phyloP scores from a whole-genome alignment of 1,140 invertebrate species.

The Drosophila funebris region DNA sequence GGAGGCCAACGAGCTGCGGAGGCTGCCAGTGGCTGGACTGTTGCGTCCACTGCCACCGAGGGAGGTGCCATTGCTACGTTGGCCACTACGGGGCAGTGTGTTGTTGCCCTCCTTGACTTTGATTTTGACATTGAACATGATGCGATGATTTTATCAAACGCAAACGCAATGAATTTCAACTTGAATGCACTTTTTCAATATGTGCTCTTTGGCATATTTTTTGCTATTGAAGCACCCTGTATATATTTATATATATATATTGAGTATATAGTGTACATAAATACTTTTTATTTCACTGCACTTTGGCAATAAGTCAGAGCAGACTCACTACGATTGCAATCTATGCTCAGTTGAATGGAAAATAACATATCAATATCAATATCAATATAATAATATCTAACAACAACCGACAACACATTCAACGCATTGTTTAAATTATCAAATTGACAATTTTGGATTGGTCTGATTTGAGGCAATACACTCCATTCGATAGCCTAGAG shows the following conservation, averaged over 20 bases:
- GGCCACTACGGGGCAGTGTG: slow-evolving; percentile 71
- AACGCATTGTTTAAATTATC: slow-evolving; percentile 4
- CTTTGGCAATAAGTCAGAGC: slow-evolving; percentile 40
- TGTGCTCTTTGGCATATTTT: slow-evolving; percentile 47
- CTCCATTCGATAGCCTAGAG: slow-evolving; percentile 11
- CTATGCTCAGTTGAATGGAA: slow-evolving; percentile 6
- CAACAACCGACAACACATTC: too few species aligned
- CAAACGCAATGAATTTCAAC: slow-evolving; percentile 44
- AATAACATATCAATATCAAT: slow-evolving; percentile 14
- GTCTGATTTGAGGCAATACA: slow-evolving; percentile 18
- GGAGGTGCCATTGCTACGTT: slow-evolving; percentile 49
- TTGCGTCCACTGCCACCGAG: slow-evolving; percentile 62
- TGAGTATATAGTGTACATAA: not conserved
- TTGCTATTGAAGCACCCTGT: slow-evolving; percentile 27
- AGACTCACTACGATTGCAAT: too few species aligned
- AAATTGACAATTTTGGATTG: slow-evolving; percentile 22
- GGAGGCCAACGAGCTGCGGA: slow-evolving; percentile 76
- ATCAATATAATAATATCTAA: not conserved
- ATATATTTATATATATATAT: too few species aligned
- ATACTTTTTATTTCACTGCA: slow-evolving; percentile 38
- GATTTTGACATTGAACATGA: slow-evolving; percentile 83
- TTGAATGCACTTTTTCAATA: slow-evolving; percentile 70
- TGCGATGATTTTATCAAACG: slow-evolving; percentile 10
- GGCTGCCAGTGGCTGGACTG: slow-evolving; percentile 73
- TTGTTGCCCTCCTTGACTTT: slow-evolving; percentile 84